Conservation (phyloP, 2,888 invertebrate species). For the Campaea margaritaria region DNA sequence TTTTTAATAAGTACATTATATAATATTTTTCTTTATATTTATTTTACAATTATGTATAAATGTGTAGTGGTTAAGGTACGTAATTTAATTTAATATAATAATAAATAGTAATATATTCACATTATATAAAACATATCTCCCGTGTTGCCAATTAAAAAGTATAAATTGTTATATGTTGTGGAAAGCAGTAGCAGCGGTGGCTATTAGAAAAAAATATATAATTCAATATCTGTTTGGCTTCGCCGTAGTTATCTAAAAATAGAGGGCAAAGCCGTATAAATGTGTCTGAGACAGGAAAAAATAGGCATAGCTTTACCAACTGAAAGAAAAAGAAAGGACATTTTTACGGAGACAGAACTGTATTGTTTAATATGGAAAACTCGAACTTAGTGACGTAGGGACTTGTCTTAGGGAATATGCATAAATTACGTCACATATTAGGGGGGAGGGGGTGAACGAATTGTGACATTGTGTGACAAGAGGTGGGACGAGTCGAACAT, state of each 20-base stretch:
- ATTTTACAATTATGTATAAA: not conserved
- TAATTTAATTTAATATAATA: not conserved
- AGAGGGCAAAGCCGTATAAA: constrained; percentile 29
- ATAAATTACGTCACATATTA: no score
- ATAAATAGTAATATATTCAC: constrained; percentile 33
- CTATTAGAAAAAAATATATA: constrained; percentile 38
- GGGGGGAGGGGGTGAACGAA: no score
- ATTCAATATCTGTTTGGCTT: constrained; percentile 18
- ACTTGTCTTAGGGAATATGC: no score
- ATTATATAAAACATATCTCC: constrained; percentile 75
- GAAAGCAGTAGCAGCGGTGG: constrained; percentile 51
- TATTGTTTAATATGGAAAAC: not conserved
- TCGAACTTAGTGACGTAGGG: no score
- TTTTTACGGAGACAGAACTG: no score
- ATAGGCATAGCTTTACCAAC: no score
- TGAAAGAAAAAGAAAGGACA: no score
- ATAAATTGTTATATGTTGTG: constrained; percentile 60
- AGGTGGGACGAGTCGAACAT: no score
- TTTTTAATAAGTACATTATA: no score
- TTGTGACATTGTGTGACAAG: no score
- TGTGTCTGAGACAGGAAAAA: constrained; percentile 16
- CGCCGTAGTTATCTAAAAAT: constrained; percentile 10
- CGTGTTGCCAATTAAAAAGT: constrained; percentile 82
- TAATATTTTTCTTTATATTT: no score
- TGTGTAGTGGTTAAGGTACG: not conserved